Conservation (phyloP, 2,797 vertebrate species). For the Lacerta viridis region DNA sequence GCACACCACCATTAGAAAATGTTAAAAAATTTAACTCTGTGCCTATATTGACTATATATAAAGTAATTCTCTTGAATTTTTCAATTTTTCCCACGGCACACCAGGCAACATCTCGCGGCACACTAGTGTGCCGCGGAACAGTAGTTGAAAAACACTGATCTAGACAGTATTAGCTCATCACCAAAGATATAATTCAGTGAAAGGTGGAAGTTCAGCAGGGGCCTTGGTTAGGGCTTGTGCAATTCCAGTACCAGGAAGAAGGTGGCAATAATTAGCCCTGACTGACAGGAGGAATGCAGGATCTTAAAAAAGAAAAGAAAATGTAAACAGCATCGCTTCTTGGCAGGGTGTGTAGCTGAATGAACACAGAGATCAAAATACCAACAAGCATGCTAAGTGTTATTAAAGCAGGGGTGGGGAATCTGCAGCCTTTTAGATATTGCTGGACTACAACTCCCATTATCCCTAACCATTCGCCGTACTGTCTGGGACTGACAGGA, state of each 20-base stretch:
- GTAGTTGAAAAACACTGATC: too few relatives aligned
- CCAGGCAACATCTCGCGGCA: too few relatives aligned
- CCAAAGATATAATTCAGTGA: rapidly evolving
- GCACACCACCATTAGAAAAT: too few relatives aligned
- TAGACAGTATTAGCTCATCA: not conserved
- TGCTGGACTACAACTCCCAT: not conserved
- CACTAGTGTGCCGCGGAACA: too few relatives aligned
- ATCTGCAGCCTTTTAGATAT: not conserved
- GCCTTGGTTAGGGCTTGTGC: constrained; percentile 17
- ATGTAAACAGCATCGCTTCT: not conserved
- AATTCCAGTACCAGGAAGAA: constrained; percentile 36
- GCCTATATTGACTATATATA: too few relatives aligned
- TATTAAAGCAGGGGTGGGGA: not conserved
- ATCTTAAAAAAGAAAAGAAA: not conserved
- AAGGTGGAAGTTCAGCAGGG: not conserved
- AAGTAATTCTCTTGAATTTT: too few relatives aligned
- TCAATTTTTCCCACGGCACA: too few relatives aligned
- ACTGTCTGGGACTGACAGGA: not conserved
- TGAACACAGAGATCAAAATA: constrained; percentile 1
- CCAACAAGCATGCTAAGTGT: not conserved
- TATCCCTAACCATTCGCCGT: not conserved
- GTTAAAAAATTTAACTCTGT: too few relatives aligned
- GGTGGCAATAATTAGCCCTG: constrained; percentile 19
- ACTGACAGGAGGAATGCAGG: not conserved
- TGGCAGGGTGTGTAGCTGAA: not conserved